phyloP scores from a whole-genome alignment of 2,888 invertebrate genomes.

The Sympetrum striolatum region DNA sequence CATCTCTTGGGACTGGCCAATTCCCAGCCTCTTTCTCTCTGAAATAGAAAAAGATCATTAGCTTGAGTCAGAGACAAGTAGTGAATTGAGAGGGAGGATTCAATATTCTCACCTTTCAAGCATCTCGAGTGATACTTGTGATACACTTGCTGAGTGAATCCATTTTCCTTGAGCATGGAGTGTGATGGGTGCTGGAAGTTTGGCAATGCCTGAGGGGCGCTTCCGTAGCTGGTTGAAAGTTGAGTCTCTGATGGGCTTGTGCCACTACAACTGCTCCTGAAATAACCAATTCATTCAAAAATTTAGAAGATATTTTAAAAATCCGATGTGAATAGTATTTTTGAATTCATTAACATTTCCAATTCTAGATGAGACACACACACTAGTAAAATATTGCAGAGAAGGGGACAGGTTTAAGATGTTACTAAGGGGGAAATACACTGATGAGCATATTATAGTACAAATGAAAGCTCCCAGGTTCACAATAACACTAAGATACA shows the following conservation, averaged over 20 bases:
- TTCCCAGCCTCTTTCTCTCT: constrained; percentile 92
- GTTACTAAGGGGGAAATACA: no score
- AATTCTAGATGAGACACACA: no score
- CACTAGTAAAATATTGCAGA: no score
- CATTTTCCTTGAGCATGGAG: constrained; percentile 91
- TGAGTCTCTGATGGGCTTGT: constrained; percentile 73
- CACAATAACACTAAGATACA: no score
- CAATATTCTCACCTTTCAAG: constrained; percentile 73
- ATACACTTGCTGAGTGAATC: constrained; percentile 97
- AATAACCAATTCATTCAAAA: constrained; percentile 43
- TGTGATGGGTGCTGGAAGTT: constrained; percentile 97
- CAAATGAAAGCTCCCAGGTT: no score
- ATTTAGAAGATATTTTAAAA: no score
- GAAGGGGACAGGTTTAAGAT: no score
- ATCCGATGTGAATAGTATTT: no score
- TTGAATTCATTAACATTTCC: no score
- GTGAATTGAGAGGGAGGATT: constrained; percentile 21
- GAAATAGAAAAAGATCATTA: constrained; percentile 52
- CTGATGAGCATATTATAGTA: no score
- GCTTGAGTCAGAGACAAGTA: not conserved
- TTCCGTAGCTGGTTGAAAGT: constrained; percentile 76
- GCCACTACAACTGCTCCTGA: constrained; percentile 74
- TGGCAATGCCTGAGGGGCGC: constrained; percentile 84
- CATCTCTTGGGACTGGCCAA: constrained; percentile 98
- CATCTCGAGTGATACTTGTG: constrained; percentile 95